These are phyloP conservation scores for Vidua macroura DNA, from an alignment of 2,113 vertebrate genomes.

Conservation along the genomic window DNA sequence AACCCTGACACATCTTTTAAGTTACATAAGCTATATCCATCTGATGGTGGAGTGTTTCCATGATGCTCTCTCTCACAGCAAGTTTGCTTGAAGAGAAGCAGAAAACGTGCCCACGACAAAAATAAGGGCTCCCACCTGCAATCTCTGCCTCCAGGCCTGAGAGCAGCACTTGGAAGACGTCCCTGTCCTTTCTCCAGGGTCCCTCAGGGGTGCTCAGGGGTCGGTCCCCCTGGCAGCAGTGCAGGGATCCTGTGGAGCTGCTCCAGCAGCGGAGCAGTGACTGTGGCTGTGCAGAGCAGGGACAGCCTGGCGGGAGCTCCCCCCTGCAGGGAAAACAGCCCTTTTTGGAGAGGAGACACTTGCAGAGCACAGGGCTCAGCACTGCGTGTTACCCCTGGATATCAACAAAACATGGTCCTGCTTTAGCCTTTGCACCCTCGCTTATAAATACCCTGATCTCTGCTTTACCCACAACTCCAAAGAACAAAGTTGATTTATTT, in stretches of 20 bases:
- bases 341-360: not conserved
- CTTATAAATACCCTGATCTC: not conserved
- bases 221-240: rapidly evolving
- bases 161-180: not conserved
- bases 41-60: not conserved
- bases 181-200: not conserved
- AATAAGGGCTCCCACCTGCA: not conserved
- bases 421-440: not conserved
- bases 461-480: not conserved
- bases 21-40: not conserved
- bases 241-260: not conserved
- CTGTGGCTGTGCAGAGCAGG: not conserved
- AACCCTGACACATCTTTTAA: not conserved
- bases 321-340: not conserved
- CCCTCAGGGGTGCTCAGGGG: not conserved
- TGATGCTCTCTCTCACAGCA: not conserved
- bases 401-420: not conserved
- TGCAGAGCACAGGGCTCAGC: not conserved
- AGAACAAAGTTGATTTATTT: slow-evolving; percentile 29
- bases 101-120: rapidly evolving
- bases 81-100: not conserved
- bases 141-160: not conserved
- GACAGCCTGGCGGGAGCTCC: not conserved
- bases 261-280: not conserved
- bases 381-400: not conserved